phyloP scores from a whole-genome alignment of 2,888 invertebrate species.

The Amiota mariae region DNA sequence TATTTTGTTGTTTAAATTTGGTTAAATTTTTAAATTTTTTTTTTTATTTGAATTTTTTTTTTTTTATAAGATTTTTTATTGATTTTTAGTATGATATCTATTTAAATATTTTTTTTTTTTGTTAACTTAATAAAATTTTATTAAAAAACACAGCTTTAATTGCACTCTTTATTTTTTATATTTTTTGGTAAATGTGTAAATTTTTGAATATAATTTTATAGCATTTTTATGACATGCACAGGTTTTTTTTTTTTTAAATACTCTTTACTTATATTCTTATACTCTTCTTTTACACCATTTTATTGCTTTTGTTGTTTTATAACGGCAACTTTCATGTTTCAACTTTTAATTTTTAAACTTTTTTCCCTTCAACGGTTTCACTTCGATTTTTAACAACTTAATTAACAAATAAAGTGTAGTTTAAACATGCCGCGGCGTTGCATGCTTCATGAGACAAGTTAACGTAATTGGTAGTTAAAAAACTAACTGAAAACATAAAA shows the following conservation, averaged over 20 bases:
- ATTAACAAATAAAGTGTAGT: background rate
- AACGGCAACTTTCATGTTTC: constrained; percentile 12
- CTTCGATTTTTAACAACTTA: background rate
- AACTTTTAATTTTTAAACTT: background rate
- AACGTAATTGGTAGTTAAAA: background rate
- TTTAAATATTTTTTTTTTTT: background rate
- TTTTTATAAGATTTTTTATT: no score
- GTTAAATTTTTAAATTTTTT: background rate
- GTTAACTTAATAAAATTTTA: no score
- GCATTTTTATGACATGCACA: constrained; percentile 11
- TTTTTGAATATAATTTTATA: background rate
- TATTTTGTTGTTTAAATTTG: constrained; percentile 1
- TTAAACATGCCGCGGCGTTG: background rate
- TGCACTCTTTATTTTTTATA: constrained; percentile 8
- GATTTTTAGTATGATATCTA: background rate
- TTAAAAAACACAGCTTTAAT: background rate
- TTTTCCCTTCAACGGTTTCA: background rate
- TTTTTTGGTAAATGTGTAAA: background rate
- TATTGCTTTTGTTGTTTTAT: constrained; percentile 7
- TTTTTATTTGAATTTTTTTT: background rate
- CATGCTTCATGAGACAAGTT: background rate
- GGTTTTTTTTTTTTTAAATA: constrained; percentile 11
- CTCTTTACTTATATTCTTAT: background rate
- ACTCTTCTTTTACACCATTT: background rate
- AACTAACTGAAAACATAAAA: constrained; percentile 12